Percentiles rank a stretch among this genome's conserved stretches.
These are phyloP conservation scores for Ennomos fuscantarius DNA, from an alignment of 2,888 invertebrate species.

Conservation along the genomic window DNA sequence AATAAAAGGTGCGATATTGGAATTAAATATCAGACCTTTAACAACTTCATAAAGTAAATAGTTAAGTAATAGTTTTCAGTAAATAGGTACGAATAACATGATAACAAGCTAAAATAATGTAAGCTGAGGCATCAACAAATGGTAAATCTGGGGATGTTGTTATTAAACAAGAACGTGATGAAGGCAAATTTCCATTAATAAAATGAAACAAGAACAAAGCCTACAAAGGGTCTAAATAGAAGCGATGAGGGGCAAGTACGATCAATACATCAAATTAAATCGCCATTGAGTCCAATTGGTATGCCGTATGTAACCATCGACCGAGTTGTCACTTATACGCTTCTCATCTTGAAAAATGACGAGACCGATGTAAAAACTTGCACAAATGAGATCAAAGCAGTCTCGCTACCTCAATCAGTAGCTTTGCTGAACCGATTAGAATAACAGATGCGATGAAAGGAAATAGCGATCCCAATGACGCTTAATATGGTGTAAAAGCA, in stretches of 20 bases:
- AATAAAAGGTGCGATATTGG: constrained; percentile 13
- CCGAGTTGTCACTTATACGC: constrained; percentile 39
- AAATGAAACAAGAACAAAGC: constrained; percentile 3
- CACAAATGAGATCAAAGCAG: constrained; percentile 17
- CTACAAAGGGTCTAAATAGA: constrained; percentile 27
- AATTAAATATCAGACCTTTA: constrained; percentile 1
- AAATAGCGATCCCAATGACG: constrained; percentile 38
- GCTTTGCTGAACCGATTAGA: constrained; percentile 11
- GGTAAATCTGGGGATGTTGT: too few species aligned
- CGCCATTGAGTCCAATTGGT: constrained; percentile 69
- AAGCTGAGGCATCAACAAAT: too few species aligned
- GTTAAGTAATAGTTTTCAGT: too few species aligned
- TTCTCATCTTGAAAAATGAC: constrained; percentile 33
- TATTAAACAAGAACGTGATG: too few species aligned
- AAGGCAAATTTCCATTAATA: constrained; percentile 1
- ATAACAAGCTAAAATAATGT: neutral
- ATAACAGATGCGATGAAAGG: constrained; percentile 25
- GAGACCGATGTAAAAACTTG: constrained; percentile 38
- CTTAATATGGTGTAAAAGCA: constrained; percentile 14
- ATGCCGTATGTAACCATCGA: constrained; percentile 38
- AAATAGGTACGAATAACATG: too few species aligned
- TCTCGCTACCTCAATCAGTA: constrained; percentile 3
- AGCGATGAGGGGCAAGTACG: constrained; percentile 46
- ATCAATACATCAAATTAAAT: constrained; percentile 67
- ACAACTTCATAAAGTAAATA: constrained; percentile 5